Conservation (phyloP, 2,797 vertebrate genomes). For the Naso thynnoides region DNA sequence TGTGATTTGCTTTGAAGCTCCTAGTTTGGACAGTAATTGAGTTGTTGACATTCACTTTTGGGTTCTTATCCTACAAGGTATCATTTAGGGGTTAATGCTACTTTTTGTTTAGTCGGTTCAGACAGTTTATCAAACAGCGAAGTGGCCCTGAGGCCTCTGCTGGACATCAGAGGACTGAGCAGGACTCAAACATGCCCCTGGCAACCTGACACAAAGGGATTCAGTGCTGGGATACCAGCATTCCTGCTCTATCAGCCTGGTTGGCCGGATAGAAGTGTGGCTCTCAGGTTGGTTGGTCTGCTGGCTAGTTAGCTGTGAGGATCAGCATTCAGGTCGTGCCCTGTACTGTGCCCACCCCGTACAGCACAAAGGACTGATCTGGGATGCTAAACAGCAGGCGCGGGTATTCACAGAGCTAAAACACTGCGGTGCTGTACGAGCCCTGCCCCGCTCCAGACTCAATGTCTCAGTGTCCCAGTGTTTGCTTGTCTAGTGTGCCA, state of each 20-base stretch:
- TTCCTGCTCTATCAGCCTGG: slow-evolving; percentile 50
- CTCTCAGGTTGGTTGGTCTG: slow-evolving; percentile 45
- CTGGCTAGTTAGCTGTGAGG: slow-evolving; percentile 49
- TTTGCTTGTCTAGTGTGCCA: slow-evolving; percentile 75
- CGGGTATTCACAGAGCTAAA: slow-evolving; percentile 57
- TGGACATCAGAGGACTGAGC: slow-evolving; percentile 56
- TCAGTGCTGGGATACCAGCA: slow-evolving; percentile 35
- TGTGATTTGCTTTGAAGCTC: slow-evolving; percentile 9
- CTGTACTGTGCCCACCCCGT: slow-evolving; percentile 55
- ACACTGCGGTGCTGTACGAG: slow-evolving; percentile 48
- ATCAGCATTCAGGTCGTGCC: slow-evolving; percentile 75
- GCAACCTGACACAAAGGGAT: slow-evolving; percentile 51
- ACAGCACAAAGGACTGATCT: slow-evolving; percentile 70
- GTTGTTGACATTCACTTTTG: background rate
- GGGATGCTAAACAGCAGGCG: slow-evolving; percentile 73
- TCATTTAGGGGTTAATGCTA: background rate
- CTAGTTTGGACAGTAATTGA: background rate
- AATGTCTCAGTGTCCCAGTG: slow-evolving; percentile 66
- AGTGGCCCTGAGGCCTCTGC: slow-evolving; percentile 26
- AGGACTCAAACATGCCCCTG: slow-evolving; percentile 38
- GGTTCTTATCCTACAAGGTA: background rate
- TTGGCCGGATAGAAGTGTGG: slow-evolving; percentile 58
- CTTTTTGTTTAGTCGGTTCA: slow-evolving; percentile 6
- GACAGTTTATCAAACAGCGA: slow-evolving; percentile 49
- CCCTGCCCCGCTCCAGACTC: slow-evolving; percentile 56